Evolutionary conservation across 1,140 invertebrate genomes (phyloP).

Genomic region (Diorhabda sublineata): DNA sequence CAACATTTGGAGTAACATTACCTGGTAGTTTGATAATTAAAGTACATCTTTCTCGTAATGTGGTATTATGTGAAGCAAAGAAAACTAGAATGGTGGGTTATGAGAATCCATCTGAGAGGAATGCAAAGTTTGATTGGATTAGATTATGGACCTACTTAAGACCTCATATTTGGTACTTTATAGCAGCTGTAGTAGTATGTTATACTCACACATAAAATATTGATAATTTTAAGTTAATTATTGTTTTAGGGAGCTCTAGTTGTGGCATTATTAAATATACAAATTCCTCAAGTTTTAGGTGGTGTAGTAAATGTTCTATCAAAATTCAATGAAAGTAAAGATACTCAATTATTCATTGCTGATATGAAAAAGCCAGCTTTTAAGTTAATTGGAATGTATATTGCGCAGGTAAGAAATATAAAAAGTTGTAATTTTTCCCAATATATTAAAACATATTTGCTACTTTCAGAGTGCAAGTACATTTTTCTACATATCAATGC

Average conservation of each 20-base stretch:
- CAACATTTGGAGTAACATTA: constrained; percentile 31
- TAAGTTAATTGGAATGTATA: constrained; percentile 63
- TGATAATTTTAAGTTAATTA: background rate
- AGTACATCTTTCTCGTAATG: constrained; percentile 30
- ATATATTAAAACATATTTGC: background rate
- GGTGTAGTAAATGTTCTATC: constrained; percentile 72
- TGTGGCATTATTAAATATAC: constrained; percentile 77
- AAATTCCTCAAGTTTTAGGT: constrained; percentile 73
- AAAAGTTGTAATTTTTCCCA: background rate
- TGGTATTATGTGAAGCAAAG: constrained; percentile 35
- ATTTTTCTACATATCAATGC: constrained; percentile 80
- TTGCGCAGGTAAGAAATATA: constrained; percentile 58
- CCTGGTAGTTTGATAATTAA: constrained; percentile 29
- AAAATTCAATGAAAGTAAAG: constrained; percentile 50
- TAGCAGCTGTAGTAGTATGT: constrained; percentile 56
- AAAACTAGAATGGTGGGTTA: constrained; percentile 40
- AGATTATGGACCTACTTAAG: constrained; percentile 61
- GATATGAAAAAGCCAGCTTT: constrained; percentile 64
- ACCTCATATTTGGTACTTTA: constrained; percentile 54
- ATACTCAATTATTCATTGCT: constrained; percentile 51
- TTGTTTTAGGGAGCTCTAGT: constrained; percentile 67
- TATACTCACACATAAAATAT: background rate
- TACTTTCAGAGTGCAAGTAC: constrained; percentile 75
- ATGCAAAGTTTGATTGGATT: constrained; percentile 59
- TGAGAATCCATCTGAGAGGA: constrained; percentile 24